phyloP scores from a whole-genome alignment of 2,113 vertebrate genomes.

The Porphyrio hochstetteri region DNA sequence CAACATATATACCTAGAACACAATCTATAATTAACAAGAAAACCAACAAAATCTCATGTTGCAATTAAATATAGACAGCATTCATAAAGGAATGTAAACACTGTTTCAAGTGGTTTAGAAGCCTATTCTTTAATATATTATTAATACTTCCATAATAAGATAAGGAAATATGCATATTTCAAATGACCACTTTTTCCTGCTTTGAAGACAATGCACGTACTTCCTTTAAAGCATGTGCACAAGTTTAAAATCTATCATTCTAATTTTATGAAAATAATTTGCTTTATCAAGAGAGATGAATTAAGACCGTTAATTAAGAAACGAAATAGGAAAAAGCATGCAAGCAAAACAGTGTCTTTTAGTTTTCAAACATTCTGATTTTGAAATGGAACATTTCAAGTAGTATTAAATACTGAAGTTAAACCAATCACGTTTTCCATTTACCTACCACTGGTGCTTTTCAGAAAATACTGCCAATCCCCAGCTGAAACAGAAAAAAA shows the following conservation, averaged over 20 bases:
- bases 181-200: neutral
- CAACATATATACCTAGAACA: conserved; percentile 89
- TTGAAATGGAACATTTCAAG: neutral
- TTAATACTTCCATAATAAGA: neutral
- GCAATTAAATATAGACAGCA: neutral
- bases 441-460: conserved; percentile 94
- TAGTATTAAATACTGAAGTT: neutral
- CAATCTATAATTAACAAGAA: neutral
- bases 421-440: neutral
- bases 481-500: conserved; percentile 80
- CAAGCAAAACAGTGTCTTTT: neutral
- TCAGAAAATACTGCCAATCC: conserved; percentile 90
- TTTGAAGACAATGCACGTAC: neutral
- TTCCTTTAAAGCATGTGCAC: neutral
- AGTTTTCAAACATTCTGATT: neutral
- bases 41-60: neutral
- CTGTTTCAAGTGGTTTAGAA: too few relatives aligned
- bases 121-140: neutral
- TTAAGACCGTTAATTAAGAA: neutral
- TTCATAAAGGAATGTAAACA: too few relatives aligned
- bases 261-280: neutral
- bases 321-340: neutral
- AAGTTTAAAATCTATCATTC: neutral
- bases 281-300: neutral
- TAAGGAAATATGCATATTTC: neutral